Conservation (phyloP, 2,113 vertebrate species). For the Siphamia tubifer region DNA sequence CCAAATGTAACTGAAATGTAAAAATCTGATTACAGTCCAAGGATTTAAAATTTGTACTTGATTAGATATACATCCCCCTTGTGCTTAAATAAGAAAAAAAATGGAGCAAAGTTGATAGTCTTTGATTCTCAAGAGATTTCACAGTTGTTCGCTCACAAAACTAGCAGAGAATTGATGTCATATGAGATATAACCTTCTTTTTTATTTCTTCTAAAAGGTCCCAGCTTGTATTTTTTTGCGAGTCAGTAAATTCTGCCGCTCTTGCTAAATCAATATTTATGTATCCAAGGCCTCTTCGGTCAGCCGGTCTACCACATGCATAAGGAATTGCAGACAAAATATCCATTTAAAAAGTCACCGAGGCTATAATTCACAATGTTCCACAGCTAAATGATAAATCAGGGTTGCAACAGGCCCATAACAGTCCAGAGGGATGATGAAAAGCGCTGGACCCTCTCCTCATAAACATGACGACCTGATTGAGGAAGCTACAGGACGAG, state of each 20-base stretch:
- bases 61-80: too few relatives aligned
- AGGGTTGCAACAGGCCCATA: conserved; percentile 5
- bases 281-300: conserved; percentile 30
- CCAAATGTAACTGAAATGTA: too few relatives aligned
- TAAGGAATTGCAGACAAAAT: conserved; percentile 15
- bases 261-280: conserved; percentile 51
- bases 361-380: conserved; percentile 28
- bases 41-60: too few relatives aligned
- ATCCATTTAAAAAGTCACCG: conserved; percentile 34
- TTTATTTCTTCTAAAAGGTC: conserved; percentile 8
- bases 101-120: background rate
- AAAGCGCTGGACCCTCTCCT: conserved; percentile 22
- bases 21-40: too few relatives aligned
- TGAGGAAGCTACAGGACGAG: background rate
- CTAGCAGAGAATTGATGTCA: background rate
- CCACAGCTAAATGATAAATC: conserved; percentile 16
- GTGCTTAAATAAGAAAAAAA: background rate
- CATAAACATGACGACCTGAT: conserved; percentile 18
- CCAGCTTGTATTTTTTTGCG: conserved; percentile 6
- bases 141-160: background rate
- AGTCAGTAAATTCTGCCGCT: conserved; percentile 38
- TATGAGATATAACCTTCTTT: background rate
- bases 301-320: background rate
- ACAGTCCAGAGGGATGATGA: conserved; percentile 31
- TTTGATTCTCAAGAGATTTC: conserved; percentile 2